Conservation (phyloP, 2,113 vertebrate genomes). For the Nothoprocta pentlandii region DNA sequence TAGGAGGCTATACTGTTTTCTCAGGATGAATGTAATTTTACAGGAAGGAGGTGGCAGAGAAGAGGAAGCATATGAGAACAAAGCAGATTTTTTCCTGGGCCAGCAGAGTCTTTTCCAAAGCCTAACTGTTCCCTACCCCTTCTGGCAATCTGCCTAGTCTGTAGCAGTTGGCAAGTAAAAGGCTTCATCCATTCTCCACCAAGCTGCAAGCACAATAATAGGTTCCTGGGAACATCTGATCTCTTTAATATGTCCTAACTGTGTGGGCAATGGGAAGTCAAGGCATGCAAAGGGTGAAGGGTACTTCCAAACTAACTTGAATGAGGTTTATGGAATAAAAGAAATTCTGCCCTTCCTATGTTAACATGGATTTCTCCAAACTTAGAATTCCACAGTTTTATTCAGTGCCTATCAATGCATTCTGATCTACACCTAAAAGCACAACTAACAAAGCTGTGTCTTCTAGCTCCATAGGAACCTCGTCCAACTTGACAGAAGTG, state of each 20-base stretch:
- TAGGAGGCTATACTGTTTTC: background rate
- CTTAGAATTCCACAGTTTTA: background rate
- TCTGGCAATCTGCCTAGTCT: background rate
- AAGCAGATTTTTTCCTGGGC: background rate
- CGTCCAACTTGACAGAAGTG: background rate
- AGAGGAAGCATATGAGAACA: background rate
- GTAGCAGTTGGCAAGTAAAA: background rate
- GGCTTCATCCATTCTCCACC: background rate
- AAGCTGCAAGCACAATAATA: background rate
- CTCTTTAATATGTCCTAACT: background rate
- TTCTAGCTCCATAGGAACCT: background rate
- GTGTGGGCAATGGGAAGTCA: background rate
- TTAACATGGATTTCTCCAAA: background rate
- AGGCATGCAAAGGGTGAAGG: background rate
- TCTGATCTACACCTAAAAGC: background rate
- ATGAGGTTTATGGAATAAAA: background rate
- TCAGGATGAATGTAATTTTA: background rate
- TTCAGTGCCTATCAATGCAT: background rate
- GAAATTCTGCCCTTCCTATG: background rate
- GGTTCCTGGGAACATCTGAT: background rate
- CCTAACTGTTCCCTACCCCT: background rate
- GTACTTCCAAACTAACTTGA: background rate
- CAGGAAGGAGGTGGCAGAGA: background rate
- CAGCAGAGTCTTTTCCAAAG: background rate
- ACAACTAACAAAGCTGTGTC: background rate